phyloP scores from a whole-genome alignment of 2,797 vertebrate genomes.

The Gobio occitaniae region DNA sequence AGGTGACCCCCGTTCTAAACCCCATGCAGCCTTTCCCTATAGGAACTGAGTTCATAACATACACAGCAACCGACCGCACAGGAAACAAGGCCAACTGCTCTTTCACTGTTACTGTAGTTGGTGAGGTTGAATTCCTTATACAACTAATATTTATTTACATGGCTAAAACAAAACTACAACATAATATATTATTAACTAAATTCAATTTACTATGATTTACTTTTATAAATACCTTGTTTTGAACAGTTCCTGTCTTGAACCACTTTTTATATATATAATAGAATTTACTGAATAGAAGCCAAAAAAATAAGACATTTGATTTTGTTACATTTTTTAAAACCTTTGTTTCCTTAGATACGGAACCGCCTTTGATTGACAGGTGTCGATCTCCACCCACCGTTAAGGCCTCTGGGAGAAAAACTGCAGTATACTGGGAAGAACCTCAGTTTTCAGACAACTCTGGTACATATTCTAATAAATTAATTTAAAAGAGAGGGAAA shows the following conservation, averaged over 20 bases:
- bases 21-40: conserved; percentile 91
- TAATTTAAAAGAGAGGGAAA: conserved; percentile 53
- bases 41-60: conserved; percentile 87
- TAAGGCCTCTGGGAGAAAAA: conserved; percentile 79
- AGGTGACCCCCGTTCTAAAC: conserved; percentile 88
- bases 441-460: conserved; percentile 99
- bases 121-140: conserved; percentile 77
- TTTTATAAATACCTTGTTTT: not conserved
- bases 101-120: conserved; percentile 89
- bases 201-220: not conserved
- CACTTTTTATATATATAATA: not conserved
- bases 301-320: not conserved
- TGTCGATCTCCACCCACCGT: conserved; percentile 90
- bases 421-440: conserved; percentile 87
- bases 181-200: not conserved
- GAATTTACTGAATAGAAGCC: not conserved
- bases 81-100: conserved; percentile 93
- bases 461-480: conserved; percentile 75
- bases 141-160: not conserved
- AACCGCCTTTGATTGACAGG: conserved; percentile 93
- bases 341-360: conserved; percentile 81
- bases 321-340: not conserved
- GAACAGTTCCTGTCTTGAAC: not conserved
- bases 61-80: conserved; percentile 84
- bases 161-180: not conserved